phyloP scores from a whole-genome alignment of 2,888 invertebrate species.

The Sialis fuliginosa region DNA sequence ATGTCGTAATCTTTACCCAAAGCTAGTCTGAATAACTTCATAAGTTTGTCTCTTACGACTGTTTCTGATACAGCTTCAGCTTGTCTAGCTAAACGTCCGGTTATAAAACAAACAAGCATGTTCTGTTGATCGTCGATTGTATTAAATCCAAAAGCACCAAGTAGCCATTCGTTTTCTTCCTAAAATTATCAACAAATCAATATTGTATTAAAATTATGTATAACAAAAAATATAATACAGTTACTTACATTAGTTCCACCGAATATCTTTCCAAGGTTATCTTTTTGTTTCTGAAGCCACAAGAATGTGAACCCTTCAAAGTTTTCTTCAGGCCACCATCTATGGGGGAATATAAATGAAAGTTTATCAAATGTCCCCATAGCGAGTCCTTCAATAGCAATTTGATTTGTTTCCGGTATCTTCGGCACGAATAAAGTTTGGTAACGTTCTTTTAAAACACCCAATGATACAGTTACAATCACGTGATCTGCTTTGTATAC shows the following conservation, averaged over 20 bases:
- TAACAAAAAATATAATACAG: no score
- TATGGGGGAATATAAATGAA: slow-evolving; percentile 39
- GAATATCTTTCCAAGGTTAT: slow-evolving; percentile 11
- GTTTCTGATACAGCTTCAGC: slow-evolving; percentile 41
- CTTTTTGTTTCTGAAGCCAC: slow-evolving; percentile 34
- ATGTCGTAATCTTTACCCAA: slow-evolving; percentile 29
- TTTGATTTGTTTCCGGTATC: slow-evolving; percentile 32
- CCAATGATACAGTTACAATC: slow-evolving; percentile 49
- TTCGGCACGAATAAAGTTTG: slow-evolving; percentile 33
- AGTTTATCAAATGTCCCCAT: slow-evolving; percentile 53
- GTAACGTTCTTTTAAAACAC: slow-evolving; percentile 43
- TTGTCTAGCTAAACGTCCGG: slow-evolving; percentile 38
- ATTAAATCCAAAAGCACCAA: slow-evolving; percentile 48
- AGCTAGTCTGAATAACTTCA: slow-evolving; percentile 33
- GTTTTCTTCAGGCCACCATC: slow-evolving; percentile 41
- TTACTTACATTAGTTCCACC: background rate
- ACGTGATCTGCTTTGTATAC: slow-evolving; percentile 38
- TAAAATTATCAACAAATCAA: slow-evolving; percentile 9
- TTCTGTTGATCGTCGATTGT: slow-evolving; percentile 41
- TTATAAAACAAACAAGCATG: slow-evolving; percentile 52
- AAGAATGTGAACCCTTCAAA: slow-evolving; percentile 32
- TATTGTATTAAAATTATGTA: background rate
- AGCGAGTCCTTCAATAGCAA: slow-evolving; percentile 35
- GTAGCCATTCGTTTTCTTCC: slow-evolving; percentile 36
- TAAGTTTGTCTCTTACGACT: slow-evolving; percentile 31